Evolutionary conservation across 2,113 vertebrate genomes (phyloP).

Genomic region (Nannospalax galili): DNA sequence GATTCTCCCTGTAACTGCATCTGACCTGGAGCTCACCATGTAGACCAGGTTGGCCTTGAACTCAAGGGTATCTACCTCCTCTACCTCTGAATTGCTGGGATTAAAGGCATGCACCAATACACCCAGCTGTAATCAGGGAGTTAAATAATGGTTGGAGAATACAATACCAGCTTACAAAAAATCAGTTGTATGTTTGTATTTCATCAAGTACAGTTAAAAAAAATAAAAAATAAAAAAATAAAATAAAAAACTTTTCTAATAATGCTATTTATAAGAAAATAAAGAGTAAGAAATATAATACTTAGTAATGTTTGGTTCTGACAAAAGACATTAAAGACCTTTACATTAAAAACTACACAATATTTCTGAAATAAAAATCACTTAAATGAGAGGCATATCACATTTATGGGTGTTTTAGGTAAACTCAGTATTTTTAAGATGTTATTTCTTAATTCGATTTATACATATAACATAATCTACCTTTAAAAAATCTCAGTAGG

Average conservation of each 20-base stretch:
- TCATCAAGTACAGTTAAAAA: slow-evolving; percentile 9
- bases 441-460: background rate
- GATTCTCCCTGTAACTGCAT: no score
- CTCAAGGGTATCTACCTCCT: no score
- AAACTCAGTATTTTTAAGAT: background rate
- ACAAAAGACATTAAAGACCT: background rate
- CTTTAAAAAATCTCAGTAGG: background rate
- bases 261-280: background rate
- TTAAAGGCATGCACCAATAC: no score
- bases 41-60: no score
- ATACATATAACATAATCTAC: background rate
- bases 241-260: background rate
- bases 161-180: background rate
- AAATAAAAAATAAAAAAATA: no score
- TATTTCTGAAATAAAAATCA: background rate
- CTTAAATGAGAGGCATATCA: background rate
- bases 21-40: no score
- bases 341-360: slow-evolving; percentile 16
- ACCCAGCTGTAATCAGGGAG: background rate
- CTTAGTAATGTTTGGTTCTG: background rate
- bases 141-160: background rate
- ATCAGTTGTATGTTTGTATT: background rate
- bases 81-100: no score
- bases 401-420: background rate
- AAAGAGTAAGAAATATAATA: slow-evolving; percentile 47